A percentile compares a stretch with the other conserved stretches of the same genome.
Conservation (phyloP, 2,113 vertebrate species). For the Pluvialis apricaria region DNA sequence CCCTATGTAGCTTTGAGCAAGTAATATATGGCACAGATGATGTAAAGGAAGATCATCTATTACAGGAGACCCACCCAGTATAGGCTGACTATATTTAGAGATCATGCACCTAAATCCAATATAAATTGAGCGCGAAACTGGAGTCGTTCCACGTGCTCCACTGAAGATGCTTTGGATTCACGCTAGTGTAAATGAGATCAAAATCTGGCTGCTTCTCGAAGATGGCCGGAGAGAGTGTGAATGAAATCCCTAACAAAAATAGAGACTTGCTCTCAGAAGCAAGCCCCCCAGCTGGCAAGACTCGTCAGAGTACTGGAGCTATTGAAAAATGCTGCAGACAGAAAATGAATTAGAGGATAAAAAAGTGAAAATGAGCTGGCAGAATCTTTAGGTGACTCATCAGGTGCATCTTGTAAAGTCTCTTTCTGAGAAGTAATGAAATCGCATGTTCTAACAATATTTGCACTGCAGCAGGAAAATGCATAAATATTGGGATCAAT, state of each 20-base stretch:
- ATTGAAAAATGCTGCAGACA: constrained; percentile 29
- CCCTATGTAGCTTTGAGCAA: not conserved
- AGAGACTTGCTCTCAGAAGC: not conserved
- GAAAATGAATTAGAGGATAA: constrained; percentile 42
- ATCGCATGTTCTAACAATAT: constrained; percentile 61
- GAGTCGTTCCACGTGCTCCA: accelerated
- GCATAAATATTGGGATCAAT: constrained; percentile 67
- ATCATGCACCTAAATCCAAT: not conserved
- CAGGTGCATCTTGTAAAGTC: constrained; percentile 66
- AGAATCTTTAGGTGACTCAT: constrained; percentile 64
- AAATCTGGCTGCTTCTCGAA: not conserved
- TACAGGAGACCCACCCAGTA: not conserved
- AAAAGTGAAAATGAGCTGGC: constrained; percentile 64
- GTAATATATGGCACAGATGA: not conserved
- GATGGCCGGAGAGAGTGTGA: not conserved
- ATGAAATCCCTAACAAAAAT: not conserved
- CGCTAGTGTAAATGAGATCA: not conserved
- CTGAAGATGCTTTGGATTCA: not conserved
- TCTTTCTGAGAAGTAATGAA: constrained; percentile 58
- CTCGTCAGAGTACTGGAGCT: not conserved
- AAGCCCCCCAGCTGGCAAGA: not conserved
- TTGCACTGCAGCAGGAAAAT: constrained; percentile 56
- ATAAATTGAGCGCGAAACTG: not conserved
- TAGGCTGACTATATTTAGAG: not conserved
- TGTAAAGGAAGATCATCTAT: not conserved